Evolutionary conservation across 2,888 invertebrate genomes (phyloP), one percentile per base, ranked within the genome.

Genomic region (Drosophila algonquin): DNA sequence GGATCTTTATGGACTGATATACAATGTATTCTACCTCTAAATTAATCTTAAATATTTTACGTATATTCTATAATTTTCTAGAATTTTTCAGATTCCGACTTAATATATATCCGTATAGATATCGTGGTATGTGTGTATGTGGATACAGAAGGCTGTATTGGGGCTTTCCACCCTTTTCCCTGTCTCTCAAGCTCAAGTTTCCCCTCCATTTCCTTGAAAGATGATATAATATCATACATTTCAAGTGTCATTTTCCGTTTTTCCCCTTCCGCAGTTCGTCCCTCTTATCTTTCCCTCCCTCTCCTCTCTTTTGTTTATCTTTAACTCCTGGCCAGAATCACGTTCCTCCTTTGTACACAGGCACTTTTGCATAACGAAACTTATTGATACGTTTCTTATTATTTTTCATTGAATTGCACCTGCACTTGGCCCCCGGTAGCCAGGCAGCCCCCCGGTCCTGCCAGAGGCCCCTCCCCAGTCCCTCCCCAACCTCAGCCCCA

Each of bases 351-450:
- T 30, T 30, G 65, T 14, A 63, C 64, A 64, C 65, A 46, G 12
- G 6, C 32, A 27, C 27, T 69, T 21, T 21, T 65, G 35, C 16
- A 40, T 40, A 40, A 12, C 5, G 8, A 14, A 21, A 40, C 45
- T 52, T 61, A 61, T 63, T 53, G 63, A 73, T 63, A 35, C 21
- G 53, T 45, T 47, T 73, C 72, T 53, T 53, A 53, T 54, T 53
- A 46, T 63, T 73, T 69, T 62, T 44, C 12, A 64, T 30, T n/a
- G 57, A 46, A 47, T 51, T 32, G 30, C 67, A 67, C 58, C 71
- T 67, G 72, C 51, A 12, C 9, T 40, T 51, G 51, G 4, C 21
- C 18, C 16, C 18, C 30, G 9, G 32, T 47, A n/a, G n/a, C n/a
- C 18, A 1, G 18, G 18, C 1, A 18, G 16, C 4, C 24, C 21